Evolutionary conservation across 2,888 invertebrate genomes (phyloP).

Genomic region (Lordiphosa andalusiaca): DNA sequence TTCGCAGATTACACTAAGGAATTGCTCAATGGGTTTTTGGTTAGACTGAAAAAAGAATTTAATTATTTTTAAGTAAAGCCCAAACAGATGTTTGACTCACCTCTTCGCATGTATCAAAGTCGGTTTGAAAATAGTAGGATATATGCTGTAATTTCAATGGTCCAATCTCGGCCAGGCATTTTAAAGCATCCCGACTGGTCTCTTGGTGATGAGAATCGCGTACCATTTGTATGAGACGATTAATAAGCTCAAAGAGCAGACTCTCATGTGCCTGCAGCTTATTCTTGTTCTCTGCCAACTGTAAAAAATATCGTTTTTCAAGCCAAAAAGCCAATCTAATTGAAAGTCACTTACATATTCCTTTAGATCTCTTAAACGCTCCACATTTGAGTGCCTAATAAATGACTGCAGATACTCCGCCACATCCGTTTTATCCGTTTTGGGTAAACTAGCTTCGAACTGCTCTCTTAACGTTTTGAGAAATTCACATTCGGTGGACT

Average conservation of each 20-base stretch:
- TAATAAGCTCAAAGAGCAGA: slow-evolving; percentile 62
- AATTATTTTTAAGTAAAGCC: background rate
- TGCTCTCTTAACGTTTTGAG: slow-evolving; percentile 37
- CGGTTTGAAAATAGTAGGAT: slow-evolving; percentile 74
- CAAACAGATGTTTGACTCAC: slow-evolving; percentile 29
- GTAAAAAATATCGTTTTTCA: background rate
- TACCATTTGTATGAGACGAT: slow-evolving; percentile 64
- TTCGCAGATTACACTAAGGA: slow-evolving; percentile 49
- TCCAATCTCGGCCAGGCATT: slow-evolving; percentile 82
- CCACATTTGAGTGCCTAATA: slow-evolving; percentile 48
- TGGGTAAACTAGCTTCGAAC: slow-evolving; percentile 21
- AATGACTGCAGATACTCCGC: slow-evolving; percentile 40
- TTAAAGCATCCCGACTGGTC: slow-evolving; percentile 84
- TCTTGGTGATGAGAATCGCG: slow-evolving; percentile 46
- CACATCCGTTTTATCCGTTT: slow-evolving; percentile 22
- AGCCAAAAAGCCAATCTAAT: background rate
- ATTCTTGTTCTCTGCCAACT: slow-evolving; percentile 67
- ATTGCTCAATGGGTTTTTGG: slow-evolving; percentile 51
- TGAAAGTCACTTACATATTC: slow-evolving; percentile 50
- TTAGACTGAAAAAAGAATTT: slow-evolving; percentile 25
- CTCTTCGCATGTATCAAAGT: slow-evolving; percentile 52
- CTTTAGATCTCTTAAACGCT: slow-evolving; percentile 51
- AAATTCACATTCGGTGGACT: slow-evolving; percentile 51
- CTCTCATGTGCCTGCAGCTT: slow-evolving; percentile 47
- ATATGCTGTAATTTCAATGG: slow-evolving; percentile 63